phyloP scores from a whole-genome alignment of 2,113 vertebrate genomes.

The Furnarius figulus region DNA sequence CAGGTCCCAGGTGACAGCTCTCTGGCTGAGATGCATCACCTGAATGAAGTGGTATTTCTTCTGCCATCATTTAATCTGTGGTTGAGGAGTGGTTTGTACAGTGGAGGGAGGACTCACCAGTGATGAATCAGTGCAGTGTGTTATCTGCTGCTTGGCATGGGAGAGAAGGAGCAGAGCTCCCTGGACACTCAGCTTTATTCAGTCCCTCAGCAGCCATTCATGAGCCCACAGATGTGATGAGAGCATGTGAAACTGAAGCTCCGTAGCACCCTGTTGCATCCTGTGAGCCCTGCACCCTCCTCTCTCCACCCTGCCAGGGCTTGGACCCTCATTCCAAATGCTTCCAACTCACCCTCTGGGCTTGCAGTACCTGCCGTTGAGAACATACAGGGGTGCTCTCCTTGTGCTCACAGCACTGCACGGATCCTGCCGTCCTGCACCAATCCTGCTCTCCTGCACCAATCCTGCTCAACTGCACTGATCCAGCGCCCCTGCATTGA shows the following conservation, averaged over 20 bases:
- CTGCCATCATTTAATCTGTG: not conserved
- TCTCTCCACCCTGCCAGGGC: not conserved
- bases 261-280: accelerated
- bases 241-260: not conserved
- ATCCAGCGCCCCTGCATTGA: not conserved
- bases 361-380: not conserved
- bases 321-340: not conserved
- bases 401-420: not conserved
- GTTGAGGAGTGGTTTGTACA: not conserved
- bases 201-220: not conserved
- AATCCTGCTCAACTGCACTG: too few relatives aligned
- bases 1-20: not conserved
- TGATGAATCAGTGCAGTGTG: not conserved
- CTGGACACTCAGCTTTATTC: not conserved
- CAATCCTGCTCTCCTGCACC: not conserved
- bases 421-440: not conserved
- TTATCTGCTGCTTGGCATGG: not conserved
- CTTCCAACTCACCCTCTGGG: not conserved
- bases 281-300: not conserved
- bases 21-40: not conserved
- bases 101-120: not conserved
- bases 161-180: not conserved
- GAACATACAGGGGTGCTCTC: not conserved
- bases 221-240: not conserved
- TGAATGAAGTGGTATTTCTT: not conserved